Evolutionary conservation across 2,888 invertebrate species (phyloP).

Genomic region (Polyommatus iphigenia): DNA sequence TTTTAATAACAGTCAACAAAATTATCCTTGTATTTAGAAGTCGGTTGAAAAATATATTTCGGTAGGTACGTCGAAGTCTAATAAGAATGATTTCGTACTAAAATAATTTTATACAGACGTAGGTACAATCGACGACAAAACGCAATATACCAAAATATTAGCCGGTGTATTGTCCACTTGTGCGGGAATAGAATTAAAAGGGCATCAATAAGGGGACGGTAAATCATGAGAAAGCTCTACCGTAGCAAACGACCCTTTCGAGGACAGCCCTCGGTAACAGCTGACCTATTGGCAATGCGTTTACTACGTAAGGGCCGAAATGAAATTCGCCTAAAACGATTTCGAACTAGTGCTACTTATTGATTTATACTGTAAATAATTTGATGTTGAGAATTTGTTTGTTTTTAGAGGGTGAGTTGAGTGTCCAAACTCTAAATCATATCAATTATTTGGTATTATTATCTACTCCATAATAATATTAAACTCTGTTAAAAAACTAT

Average conservation of each 20-base stretch:
- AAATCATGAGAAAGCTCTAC: constrained; percentile 69
- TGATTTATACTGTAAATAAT: constrained; percentile 5
- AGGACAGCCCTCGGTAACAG: constrained; percentile 61
- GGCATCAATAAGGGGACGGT: constrained; percentile 67
- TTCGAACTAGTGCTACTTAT: constrained; percentile 5
- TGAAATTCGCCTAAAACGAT: constrained; percentile 24
- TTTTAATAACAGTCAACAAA: too few species aligned
- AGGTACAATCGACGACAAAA: constrained; percentile 10
- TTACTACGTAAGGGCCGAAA: constrained; percentile 26
- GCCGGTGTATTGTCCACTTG: constrained; percentile 18
- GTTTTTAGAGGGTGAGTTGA: not conserved
- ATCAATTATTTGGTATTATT: too few species aligned
- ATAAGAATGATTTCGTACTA: not conserved
- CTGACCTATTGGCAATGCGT: constrained; percentile 59
- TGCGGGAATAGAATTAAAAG: constrained; percentile 60
- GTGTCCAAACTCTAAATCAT: not conserved
- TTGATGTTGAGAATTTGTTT: not conserved
- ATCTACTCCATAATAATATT: too few species aligned
- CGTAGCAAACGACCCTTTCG: constrained; percentile 64
- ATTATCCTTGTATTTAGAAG: too few species aligned
- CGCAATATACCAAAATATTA: constrained; percentile 4
- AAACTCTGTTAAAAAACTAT: not conserved
- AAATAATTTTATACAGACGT: not conserved
- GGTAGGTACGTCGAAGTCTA: not conserved
- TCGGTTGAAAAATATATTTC: too few species aligned